These are phyloP conservation scores for Lamellibrachia satsuma DNA, from an alignment of 2,888 invertebrate genomes.

Conservation along the genomic window DNA sequence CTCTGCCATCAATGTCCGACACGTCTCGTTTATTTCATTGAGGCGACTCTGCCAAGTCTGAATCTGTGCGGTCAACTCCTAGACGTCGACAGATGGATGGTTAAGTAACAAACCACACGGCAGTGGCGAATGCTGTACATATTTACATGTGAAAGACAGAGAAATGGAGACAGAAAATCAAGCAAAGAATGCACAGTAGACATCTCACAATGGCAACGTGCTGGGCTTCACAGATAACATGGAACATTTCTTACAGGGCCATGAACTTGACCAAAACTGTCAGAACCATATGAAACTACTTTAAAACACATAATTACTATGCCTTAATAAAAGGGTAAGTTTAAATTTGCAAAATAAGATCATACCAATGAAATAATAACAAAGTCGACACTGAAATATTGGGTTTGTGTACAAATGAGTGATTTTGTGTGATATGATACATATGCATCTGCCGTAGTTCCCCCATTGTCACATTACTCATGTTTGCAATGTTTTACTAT, in stretches of 20 bases:
- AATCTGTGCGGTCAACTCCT: conserved; percentile 55
- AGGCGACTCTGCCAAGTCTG: conserved; percentile 51
- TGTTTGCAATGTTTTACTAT: too few relatives aligned
- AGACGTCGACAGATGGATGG: conserved; percentile 41
- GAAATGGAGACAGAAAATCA: neutral
- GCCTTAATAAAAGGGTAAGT: too few relatives aligned
- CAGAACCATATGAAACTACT: neutral
- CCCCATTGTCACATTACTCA: too few relatives aligned
- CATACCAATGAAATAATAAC: too few relatives aligned
- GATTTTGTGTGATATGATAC: too few relatives aligned
- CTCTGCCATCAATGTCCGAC: conserved; percentile 43
- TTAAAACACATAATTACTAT: neutral
- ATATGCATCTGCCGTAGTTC: too few relatives aligned
- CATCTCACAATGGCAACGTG: neutral
- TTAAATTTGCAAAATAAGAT: too few relatives aligned
- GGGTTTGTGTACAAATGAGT: too few relatives aligned
- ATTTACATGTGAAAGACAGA: neutral
- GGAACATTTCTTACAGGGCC: neutral
- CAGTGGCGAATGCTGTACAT: neutral
- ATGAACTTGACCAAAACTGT: neutral
- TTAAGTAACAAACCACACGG: neutral
- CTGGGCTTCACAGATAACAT: neutral
- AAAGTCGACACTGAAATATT: too few relatives aligned
- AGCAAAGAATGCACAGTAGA: conserved; percentile 7
- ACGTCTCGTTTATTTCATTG: conserved; percentile 53